Percentiles rank a stretch among this genome's conserved stretches.
phyloP scores from a whole-genome alignment of 2,888 invertebrate genomes.

The Micoletzkya japonica region DNA sequence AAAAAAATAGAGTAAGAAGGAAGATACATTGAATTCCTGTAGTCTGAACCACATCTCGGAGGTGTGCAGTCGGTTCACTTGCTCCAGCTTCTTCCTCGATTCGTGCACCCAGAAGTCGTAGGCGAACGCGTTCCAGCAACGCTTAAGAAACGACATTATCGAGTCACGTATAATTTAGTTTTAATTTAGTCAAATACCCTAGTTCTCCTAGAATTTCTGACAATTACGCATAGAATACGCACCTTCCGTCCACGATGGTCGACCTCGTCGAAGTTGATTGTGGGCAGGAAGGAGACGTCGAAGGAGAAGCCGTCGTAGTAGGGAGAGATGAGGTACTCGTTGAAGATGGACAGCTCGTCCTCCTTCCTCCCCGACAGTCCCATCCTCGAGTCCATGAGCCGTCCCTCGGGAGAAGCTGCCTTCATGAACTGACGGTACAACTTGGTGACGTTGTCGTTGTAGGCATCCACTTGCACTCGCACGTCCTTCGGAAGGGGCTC shows the following conservation, averaged over 20 bases:
- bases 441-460: conserved; percentile 46
- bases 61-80: conserved; percentile 46
- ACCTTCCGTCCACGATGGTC: conserved; percentile 55
- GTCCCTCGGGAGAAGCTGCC: conserved; percentile 40
- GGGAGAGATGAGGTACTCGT: conserved; percentile 45
- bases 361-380: conserved; percentile 15
- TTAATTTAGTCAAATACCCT: neutral
- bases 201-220: too few species aligned
- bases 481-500: conserved; percentile 39
- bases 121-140: conserved; percentile 57
- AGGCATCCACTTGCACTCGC: conserved; percentile 43
- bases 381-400: conserved; percentile 33
- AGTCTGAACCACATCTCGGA: conserved; percentile 53
- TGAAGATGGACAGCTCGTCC: conserved; percentile 33
- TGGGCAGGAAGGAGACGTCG: conserved; percentile 49
- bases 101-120: conserved; percentile 57
- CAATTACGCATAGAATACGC: neutral
- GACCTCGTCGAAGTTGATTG: conserved; percentile 39
- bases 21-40: conserved; percentile 53
- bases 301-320: conserved; percentile 46
- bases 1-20: neutral
- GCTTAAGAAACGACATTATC: too few species aligned
- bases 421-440: conserved; percentile 51
- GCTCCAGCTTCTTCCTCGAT: conserved; percentile 40
- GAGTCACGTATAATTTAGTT: too few species aligned